Evolutionary conservation across 1,140 invertebrate species (phyloP).

Genomic region (Papilio dardanus): DNA sequence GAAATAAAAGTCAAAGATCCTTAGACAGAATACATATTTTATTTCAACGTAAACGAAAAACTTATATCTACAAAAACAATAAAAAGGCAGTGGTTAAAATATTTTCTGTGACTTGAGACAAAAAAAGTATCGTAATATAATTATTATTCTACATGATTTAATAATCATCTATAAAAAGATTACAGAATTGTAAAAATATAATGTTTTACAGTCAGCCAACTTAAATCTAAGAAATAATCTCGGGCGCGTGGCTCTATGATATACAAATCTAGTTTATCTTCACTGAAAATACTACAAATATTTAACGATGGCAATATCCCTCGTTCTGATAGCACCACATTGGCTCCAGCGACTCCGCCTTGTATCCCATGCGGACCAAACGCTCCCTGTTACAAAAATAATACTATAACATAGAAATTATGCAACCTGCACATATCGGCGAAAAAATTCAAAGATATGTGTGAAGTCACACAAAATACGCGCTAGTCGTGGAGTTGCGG

Average conservation of each 20-base stretch:
- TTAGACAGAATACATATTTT: neutral
- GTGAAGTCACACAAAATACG: too few relatives aligned
- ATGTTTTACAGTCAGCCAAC: neutral
- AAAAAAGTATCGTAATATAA: neutral
- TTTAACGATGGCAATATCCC: constrained; percentile 83
- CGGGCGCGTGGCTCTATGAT: neutral
- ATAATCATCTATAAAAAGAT: neutral
- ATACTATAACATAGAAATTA: neutral
- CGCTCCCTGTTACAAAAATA: constrained; percentile 84
- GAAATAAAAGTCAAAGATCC: constrained; percentile 12
- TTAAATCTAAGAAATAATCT: neutral
- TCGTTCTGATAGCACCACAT: constrained; percentile 93
- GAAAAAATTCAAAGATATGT: too few relatives aligned
- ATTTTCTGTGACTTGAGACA: neutral
- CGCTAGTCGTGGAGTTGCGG: too few relatives aligned
- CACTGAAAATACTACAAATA: constrained; percentile 6
- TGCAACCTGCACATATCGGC: too few relatives aligned
- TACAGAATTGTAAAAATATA: neutral
- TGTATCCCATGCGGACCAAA: constrained; percentile 86
- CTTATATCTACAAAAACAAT: neutral
- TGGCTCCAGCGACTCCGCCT: constrained; percentile 88
- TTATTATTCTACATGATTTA: neutral
- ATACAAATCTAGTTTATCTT: neutral
- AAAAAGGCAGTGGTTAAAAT: neutral
- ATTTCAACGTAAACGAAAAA: neutral